Conservation (phyloP, 2,888 invertebrate species). For the Tinea pellionella region DNA sequence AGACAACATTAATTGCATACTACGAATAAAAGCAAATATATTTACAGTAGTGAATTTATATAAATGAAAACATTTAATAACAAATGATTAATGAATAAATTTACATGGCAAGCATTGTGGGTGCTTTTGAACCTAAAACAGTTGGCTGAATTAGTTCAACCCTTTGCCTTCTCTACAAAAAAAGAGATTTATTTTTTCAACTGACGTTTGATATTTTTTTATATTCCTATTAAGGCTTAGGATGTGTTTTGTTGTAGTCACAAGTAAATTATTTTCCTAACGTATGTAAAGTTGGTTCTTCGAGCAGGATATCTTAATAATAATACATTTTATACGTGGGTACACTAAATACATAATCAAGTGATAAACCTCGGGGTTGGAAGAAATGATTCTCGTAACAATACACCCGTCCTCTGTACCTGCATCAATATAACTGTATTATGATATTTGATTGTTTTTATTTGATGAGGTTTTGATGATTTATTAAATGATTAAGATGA, state of each 20-base stretch:
- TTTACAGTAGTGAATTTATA: slow-evolving; percentile 8
- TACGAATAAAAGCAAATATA: neutral
- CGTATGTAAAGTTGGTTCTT: neutral
- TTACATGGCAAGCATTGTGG: neutral
- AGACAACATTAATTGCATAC: neutral
- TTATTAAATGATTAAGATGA: slow-evolving; percentile 17
- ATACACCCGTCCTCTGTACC: slow-evolving; percentile 67
- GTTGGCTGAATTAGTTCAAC: no score
- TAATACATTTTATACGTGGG: slow-evolving; percentile 66
- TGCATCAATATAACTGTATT: slow-evolving; percentile 48
- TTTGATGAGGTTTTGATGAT: slow-evolving; percentile 17
- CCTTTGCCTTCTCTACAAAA: no score
- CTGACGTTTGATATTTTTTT: neutral
- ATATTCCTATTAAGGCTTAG: neutral
- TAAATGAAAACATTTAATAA: neutral
- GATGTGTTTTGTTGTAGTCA: neutral
- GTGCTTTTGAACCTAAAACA: neutral
- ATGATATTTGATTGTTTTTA: neutral
- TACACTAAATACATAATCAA: slow-evolving; percentile 65
- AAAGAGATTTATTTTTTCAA: no score
- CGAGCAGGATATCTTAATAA: slow-evolving; percentile 1
- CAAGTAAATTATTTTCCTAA: no score
- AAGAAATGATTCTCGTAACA: slow-evolving; percentile 69
- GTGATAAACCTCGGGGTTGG: slow-evolving; percentile 56
- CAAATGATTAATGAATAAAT: neutral